Conservation (phyloP, 2,888 invertebrate genomes). For the Drosophila paranaensis region DNA sequence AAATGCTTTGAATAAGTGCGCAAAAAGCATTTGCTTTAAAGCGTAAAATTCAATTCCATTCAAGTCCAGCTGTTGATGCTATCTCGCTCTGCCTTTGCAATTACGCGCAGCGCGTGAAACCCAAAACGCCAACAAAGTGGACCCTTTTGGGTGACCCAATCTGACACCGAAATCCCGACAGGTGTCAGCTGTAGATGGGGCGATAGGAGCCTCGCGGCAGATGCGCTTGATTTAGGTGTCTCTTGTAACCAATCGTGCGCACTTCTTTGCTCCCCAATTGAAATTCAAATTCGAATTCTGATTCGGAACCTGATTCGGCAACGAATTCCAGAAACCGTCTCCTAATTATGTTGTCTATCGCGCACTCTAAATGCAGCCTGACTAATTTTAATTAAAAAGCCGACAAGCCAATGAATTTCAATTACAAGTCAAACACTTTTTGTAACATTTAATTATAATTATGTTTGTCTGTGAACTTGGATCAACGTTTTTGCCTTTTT, state of each 20-base stretch:
- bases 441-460: not conserved
- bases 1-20: conserved; percentile 54
- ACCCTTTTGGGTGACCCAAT: conserved; percentile 42
- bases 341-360: conserved; percentile 66
- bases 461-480: not conserved
- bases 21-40: conserved; percentile 37
- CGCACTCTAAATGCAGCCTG: conserved; percentile 23
- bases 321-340: conserved; percentile 22
- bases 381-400: conserved; percentile 51
- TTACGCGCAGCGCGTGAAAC: conserved; percentile 39
- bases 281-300: conserved; percentile 40
- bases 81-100: conserved; percentile 31
- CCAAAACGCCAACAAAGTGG: conserved; percentile 31
- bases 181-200: conserved; percentile 56
- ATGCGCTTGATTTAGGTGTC: conserved; percentile 58
- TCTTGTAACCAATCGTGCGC: conserved; percentile 32
- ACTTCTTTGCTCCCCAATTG: conserved; percentile 57
- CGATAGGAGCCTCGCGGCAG: conserved; percentile 26
- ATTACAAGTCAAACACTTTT: conserved; percentile 24
- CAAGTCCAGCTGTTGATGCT: not conserved
- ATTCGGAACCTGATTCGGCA: conserved; percentile 11
- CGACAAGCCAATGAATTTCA: conserved; percentile 28
- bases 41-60: conserved; percentile 20
- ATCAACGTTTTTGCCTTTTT: not conserved
- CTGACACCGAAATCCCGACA: conserved; percentile 55